Percentiles rank a stretch among this genome's conserved stretches.
Conservation (phyloP, 1,140 invertebrate genomes). For the Caenorhabditis inopinata region DNA sequence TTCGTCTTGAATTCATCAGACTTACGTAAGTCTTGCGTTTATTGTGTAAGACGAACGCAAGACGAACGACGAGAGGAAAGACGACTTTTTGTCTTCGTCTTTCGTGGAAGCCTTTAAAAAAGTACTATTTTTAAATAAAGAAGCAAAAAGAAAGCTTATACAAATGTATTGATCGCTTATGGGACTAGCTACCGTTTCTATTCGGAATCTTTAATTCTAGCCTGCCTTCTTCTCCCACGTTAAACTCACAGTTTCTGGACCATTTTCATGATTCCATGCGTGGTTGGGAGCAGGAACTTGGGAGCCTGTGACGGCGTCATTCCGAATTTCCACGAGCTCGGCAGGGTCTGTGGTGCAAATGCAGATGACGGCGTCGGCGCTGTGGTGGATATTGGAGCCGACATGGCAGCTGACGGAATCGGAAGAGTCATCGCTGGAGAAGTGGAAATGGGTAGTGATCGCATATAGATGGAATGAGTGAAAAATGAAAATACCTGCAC, state of each 20-base stretch:
- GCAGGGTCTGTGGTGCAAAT: not conserved
- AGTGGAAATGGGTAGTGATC: not conserved
- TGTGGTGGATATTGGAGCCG: not conserved
- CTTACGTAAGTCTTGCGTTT: too few species aligned
- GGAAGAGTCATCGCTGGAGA: not conserved
- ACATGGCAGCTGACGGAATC: not conserved
- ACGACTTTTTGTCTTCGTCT: too few species aligned
- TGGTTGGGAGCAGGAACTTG: not conserved
- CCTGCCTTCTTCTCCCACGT: not conserved
- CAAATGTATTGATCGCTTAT: too few species aligned
- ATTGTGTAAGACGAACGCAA: too few species aligned
- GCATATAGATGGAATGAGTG: not conserved
- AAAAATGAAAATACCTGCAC: too few species aligned
- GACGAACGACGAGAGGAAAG: too few species aligned
- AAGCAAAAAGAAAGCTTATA: too few species aligned
- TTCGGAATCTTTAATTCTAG: too few species aligned
- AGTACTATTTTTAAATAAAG: too few species aligned
- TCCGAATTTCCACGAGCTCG: not conserved
- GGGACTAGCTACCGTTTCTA: too few species aligned
- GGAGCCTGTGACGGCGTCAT: not conserved
- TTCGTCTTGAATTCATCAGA: too few species aligned
- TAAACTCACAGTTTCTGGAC: constrained; percentile 6
- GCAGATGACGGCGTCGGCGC: not conserved
- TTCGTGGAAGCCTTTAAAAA: too few species aligned
- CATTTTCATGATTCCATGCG: constrained; percentile 17